Base-by-base conservation (phyloP, 2,113 vertebrate species). In the Phrynosoma platyrhinos region DNA sequence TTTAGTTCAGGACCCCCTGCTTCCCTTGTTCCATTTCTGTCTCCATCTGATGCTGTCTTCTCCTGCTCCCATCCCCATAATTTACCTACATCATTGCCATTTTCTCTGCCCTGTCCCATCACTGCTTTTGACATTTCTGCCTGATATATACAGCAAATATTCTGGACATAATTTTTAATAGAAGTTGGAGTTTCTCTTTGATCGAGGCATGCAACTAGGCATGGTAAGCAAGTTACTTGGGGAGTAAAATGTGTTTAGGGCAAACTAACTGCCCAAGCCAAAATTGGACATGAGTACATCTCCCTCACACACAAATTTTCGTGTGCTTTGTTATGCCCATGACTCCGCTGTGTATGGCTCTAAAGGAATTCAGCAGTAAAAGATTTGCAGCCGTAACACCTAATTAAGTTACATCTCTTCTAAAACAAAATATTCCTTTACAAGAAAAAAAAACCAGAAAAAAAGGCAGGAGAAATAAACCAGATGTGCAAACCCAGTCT, bases 401-500 rank as follows among this genome's bases (percentile, higher is more conserved):
- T 95, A 94, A 95, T 95, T 95, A 94, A 93, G 93, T 94, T 95
- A 93, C 91, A 90, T 94, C 94, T 93, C 89, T 90, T 84, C 93
- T 92, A 93, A 94, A 95, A 90, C 87, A 92, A 95, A 94, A 90
- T 94, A 92, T 82, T 92, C 87, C 9, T 66, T 88, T 86, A 89
- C 79, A 55, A 64, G 71, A 87, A 42, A 18, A 76, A 25, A 55
- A 55, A 79, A 36, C 5, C 5, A 47, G 32, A 47, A 83, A 32
- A 79, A 36, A 81, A 13, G 84, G 81, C 40, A 1, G 85, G 55
- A 92, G 89, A 95, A 92, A 86, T 91, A 92, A 94, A 95, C 87
- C 92, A 95, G 95, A 93, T 93, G 91, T 95, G 84, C 90, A 90
- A 88, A 84, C 68, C 76, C 68, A 47, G 87, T 58, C 30, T 88